Base-by-base conservation (phyloP, 2,797 vertebrate genomes). In the Alfaro cultratus region DNA sequence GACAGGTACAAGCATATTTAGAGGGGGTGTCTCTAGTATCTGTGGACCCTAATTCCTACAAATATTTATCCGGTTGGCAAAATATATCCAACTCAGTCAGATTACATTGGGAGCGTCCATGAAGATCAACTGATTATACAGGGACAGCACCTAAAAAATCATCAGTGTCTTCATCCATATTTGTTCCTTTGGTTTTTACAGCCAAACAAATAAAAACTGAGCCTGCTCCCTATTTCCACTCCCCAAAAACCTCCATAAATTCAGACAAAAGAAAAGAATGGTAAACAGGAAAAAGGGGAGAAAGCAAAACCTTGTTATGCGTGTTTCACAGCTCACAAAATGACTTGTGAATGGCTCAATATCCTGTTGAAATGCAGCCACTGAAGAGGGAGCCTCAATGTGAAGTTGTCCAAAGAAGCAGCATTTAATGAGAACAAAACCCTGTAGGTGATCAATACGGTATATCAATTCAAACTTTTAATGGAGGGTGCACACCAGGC, bases 381-480 rank as follows among this genome's bases (percentile, higher is more conserved):
- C 89, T 60, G 80, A 84, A 88, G 75, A 91, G 78, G 84, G 51
- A 57, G 71, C 39, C 85, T 88, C 86, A 80, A 81, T 85, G 82
- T 90, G 88, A 94, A 91, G 85, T 83, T 93, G 88, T 92, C 90
- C 93, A 89, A 83, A 91, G 83, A 64, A 60, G 87, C 85, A 88
- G 77, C 76, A 83, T 94, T 94, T 93, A 94, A 95, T 92, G 87
- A 93, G 87, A 90, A 93, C 88, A 91, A 90, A 92, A 93, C 89
- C 88, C 91, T 82, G 53, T 76, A 62, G 81, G 87, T 94, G 89
- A 95, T 95, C 90, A 93, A 95, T 94, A 92, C 77, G 57, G 75
- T 83, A 87, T 80, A 87, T 91, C 92, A 92, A 86, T 93, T 93
- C 81, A 87, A 92, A 94, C 90, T 92, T 92, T 89, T 92, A 94